Evolutionary conservation across 2,888 invertebrate genomes (phyloP).

Genomic region (Epirrita christyi): DNA sequence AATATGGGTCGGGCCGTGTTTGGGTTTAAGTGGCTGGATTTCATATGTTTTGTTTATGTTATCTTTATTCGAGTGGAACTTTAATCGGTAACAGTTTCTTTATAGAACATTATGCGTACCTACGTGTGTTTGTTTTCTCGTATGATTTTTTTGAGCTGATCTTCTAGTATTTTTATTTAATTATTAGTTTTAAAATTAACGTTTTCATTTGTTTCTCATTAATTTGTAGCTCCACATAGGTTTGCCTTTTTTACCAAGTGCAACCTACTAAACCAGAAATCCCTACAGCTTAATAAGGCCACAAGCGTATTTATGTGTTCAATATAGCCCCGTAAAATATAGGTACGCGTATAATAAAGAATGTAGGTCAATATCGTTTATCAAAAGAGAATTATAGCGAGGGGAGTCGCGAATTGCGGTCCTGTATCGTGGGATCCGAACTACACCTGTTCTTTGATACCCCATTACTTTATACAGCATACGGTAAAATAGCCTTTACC

Average conservation of each 20-base stretch:
- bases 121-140: no score
- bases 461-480: slow-evolving; percentile 42
- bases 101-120: no score
- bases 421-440: slow-evolving; percentile 49
- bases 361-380: slow-evolving; percentile 44
- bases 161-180: no score
- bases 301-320: slow-evolving; percentile 41
- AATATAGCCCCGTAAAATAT: slow-evolving; percentile 39
- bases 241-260: slow-evolving; percentile 1
- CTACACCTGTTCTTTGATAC: slow-evolving; percentile 56
- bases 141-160: no score
- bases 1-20: slow-evolving; percentile 26
- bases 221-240: background rate
- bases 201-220: background rate
- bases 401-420: slow-evolving; percentile 53
- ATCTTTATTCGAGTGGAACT: slow-evolving; percentile 9
- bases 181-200: background rate
- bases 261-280: slow-evolving; percentile 19
- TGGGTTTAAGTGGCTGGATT: slow-evolving; percentile 19
- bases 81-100: slow-evolving; percentile 1
- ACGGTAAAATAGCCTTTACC: slow-evolving; percentile 33
- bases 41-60: slow-evolving; percentile 22
- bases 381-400: slow-evolving; percentile 40
- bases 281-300: slow-evolving; percentile 37
- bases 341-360: slow-evolving; percentile 40